phyloP scores from a whole-genome alignment of 2,888 invertebrate genomes.

The Eristalinus aeneus region DNA sequence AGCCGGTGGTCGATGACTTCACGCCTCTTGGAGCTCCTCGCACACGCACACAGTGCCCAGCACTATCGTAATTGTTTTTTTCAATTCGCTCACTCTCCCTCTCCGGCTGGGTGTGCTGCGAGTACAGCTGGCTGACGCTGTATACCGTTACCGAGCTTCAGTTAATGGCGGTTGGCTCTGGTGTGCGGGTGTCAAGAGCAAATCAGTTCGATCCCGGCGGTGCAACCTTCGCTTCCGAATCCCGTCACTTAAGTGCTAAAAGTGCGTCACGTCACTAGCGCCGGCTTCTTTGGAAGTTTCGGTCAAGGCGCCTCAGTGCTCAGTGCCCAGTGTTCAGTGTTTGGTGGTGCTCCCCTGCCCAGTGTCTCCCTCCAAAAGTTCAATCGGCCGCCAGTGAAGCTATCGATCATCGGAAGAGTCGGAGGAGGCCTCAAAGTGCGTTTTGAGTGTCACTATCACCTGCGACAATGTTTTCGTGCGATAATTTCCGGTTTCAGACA shows the following conservation, averaged over 20 bases:
- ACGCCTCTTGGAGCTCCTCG: conserved; percentile 30
- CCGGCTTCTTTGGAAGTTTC: background rate
- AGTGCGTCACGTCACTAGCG: background rate
- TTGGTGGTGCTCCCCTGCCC: background rate
- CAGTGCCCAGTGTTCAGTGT: background rate
- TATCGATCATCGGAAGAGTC: background rate
- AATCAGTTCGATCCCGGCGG: background rate
- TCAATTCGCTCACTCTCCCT: conserved; percentile 10
- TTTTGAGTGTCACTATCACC: background rate
- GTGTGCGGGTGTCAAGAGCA: conserved; percentile 34
- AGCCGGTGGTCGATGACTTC: conserved; percentile 14
- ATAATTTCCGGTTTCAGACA: background rate
- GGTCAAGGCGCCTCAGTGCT: background rate
- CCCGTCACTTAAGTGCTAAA: background rate
- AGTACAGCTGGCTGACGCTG: conserved; percentile 17
- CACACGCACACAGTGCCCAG: background rate
- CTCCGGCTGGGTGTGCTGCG: background rate
- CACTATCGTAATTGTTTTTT: conserved; percentile 25
- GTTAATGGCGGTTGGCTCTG: conserved; percentile 45
- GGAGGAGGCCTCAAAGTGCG: background rate
- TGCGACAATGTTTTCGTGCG: background rate
- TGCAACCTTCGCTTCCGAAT: background rate
- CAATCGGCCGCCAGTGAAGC: background rate
- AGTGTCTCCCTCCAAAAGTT: background rate
- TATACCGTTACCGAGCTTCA: conserved; percentile 46